Evolutionary conservation across 37 sponge, comb jelly and placozoan species (phyloP).

Genomic region (Petrosia ficiformis): DNA sequence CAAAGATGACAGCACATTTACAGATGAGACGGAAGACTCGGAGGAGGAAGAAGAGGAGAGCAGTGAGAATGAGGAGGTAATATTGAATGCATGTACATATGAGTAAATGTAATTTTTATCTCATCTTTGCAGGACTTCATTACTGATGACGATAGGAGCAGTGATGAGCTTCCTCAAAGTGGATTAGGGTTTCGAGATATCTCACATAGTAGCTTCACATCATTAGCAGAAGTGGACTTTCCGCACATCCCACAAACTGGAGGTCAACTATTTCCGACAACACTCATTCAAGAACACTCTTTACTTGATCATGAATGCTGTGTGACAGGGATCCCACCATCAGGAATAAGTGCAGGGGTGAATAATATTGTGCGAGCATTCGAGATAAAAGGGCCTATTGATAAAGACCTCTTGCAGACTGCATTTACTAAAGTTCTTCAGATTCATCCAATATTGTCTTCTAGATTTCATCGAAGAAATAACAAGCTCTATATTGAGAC

Average conservation of each 20-base stretch:
- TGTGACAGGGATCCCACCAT: slow-evolving; percentile 2
- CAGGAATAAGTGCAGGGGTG: slow-evolving; percentile 44
- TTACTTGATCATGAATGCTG: slow-evolving; percentile 36
- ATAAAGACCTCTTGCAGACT: slow-evolving; percentile 35
- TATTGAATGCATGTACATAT: no score
- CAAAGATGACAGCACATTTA: neutral
- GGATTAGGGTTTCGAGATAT: neutral
- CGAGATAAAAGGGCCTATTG: slow-evolving; percentile 68
- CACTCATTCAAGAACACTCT: slow-evolving; percentile 73
- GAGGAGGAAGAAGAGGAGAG: no score
- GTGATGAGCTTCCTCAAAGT: neutral
- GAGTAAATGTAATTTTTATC: neutral
- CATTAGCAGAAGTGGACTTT: slow-evolving; percentile 1
- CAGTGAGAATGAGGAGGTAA: no score
- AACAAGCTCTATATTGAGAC: slow-evolving; percentile 1
- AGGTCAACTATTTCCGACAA: slow-evolving; percentile 42
- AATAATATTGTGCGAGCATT: slow-evolving; percentile 78
- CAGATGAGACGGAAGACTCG: slow-evolving; percentile 22
- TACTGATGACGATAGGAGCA: neutral
- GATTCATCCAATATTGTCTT: slow-evolving; percentile 57
- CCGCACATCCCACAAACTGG: neutral
- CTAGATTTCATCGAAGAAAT: slow-evolving; percentile 25
- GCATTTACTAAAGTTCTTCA: slow-evolving; percentile 47
- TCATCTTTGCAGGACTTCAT: neutral
- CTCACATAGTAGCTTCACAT: neutral